Conservation (phyloP, 2,797 vertebrate species). For the Cirrhinus molitorella region DNA sequence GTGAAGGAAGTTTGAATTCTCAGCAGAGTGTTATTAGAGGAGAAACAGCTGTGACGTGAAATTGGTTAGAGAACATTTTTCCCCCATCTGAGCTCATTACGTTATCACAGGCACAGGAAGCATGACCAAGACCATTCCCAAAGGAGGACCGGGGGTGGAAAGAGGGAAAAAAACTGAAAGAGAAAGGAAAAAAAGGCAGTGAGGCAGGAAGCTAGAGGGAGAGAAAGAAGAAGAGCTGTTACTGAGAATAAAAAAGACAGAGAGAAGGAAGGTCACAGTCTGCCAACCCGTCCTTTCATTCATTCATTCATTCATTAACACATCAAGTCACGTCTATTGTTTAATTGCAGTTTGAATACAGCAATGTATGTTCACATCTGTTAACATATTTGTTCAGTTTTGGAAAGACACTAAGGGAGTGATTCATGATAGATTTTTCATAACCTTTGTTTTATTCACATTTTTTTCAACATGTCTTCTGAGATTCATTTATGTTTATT, state of each 20-base stretch:
- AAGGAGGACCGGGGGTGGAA: not conserved
- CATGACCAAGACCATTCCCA: slow-evolving; percentile 52
- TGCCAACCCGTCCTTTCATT: no score
- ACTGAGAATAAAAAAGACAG: slow-evolving; percentile 16
- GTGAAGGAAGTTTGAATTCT: slow-evolving; percentile 28
- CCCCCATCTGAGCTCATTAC: slow-evolving; percentile 22
- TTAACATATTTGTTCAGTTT: not conserved
- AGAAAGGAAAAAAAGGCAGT: slow-evolving; percentile 11
- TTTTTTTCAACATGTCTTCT: no score
- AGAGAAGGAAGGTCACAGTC: not conserved
- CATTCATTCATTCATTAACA: no score
- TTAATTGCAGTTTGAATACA: not conserved
- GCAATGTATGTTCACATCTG: not conserved
- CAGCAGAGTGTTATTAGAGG: slow-evolving; percentile 37
- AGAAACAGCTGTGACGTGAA: slow-evolving; percentile 55
- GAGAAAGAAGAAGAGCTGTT: not conserved
- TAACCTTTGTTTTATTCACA: no score
- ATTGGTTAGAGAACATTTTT: slow-evolving; percentile 38
- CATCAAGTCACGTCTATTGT: not conserved
- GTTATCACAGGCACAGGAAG: slow-evolving; percentile 62
- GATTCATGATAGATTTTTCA: not conserved
- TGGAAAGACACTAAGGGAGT: not conserved
- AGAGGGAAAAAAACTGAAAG: slow-evolving; percentile 12
- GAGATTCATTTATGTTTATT: no score
- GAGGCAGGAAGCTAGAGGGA: slow-evolving; percentile 10